These are phyloP conservation scores for Sipha flava DNA, from an alignment of 1,140 invertebrate genomes.

Conservation along the genomic window DNA sequence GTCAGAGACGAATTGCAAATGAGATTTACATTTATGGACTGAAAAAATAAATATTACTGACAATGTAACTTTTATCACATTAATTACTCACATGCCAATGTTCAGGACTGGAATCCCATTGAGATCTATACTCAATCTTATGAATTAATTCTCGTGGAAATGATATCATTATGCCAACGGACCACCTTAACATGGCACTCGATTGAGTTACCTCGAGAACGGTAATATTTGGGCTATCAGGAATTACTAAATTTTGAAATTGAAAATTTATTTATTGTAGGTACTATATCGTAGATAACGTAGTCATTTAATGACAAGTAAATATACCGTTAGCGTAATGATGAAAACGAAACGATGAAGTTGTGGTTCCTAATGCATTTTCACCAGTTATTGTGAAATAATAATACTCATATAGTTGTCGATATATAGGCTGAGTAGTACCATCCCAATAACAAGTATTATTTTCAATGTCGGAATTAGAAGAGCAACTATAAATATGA, in stretches of 20 bases:
- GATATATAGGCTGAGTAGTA: conserved; percentile 51
- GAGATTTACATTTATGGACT: neutral
- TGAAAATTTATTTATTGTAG: neutral
- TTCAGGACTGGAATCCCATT: conserved; percentile 48
- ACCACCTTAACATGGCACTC: conserved; percentile 53
- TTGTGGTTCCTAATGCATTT: conserved; percentile 50
- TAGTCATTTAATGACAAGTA: too few species aligned
- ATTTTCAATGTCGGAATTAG: conserved; percentile 35
- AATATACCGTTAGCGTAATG: conserved; percentile 50
- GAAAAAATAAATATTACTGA: neutral
- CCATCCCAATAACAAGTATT: conserved; percentile 50
- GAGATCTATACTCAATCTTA: conserved; percentile 54
- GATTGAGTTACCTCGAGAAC: conserved; percentile 49
- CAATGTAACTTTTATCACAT: neutral
- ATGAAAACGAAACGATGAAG: conserved; percentile 48
- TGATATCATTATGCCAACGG: conserved; percentile 49
- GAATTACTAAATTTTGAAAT: conserved; percentile 39
- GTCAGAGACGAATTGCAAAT: neutral
- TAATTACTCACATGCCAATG: conserved; percentile 49
- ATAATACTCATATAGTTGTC: conserved; percentile 51
- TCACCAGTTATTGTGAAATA: conserved; percentile 48
- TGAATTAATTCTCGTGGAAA: conserved; percentile 53
- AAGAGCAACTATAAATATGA: too few species aligned
- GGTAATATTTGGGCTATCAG: conserved; percentile 44
- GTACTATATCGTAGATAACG: neutral